Evolutionary conservation across 2,113 vertebrate genomes (phyloP).

Genomic region (Mus musculus): GRCm39 chr7:67430001-67430500

Average conservation of each 20-base stretch:
- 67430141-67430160: background rate
- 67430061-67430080: too few species aligned
- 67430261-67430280: background rate
- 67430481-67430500: conserved; percentile 7
- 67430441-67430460: background rate
- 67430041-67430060: too few species aligned
- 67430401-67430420: background rate
- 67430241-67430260: background rate
- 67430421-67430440: background rate
- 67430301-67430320: background rate
- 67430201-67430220: too few species aligned
- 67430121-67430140: too few species aligned
- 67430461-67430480: background rate
- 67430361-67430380: background rate
- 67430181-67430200: background rate
- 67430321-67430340: background rate
- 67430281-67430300: too few species aligned
- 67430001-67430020: background rate
- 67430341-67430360: too few species aligned
- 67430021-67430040: too few species aligned
- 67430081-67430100: background rate
- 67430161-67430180: background rate
- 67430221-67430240: background rate
- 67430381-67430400: background rate
- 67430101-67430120: background rate